Percentiles rank a stretch among this genome's conserved stretches.
Conservation (phyloP, 2,113 vertebrate genomes). For the Platysternon megacephalum region DNA sequence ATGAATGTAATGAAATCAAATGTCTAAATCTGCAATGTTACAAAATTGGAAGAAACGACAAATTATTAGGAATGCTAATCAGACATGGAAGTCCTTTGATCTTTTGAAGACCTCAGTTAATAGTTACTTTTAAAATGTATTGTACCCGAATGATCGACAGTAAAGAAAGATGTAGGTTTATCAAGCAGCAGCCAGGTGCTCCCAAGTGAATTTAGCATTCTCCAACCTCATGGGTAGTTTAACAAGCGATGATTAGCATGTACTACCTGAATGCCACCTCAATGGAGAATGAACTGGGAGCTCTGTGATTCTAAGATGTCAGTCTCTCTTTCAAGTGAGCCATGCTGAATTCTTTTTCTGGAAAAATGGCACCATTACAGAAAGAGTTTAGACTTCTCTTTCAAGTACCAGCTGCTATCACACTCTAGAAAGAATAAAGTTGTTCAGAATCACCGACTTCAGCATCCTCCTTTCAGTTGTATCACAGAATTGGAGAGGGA, state of each 20-base stretch:
- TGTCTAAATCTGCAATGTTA: slow-evolving; percentile 42
- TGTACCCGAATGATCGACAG: slow-evolving; percentile 62
- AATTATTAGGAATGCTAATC: slow-evolving; percentile 68
- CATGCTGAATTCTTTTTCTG: not conserved
- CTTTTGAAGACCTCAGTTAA: slow-evolving; percentile 73
- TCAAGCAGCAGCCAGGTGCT: slow-evolving; percentile 60
- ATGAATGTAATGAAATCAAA: slow-evolving; percentile 59
- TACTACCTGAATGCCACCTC: slow-evolving; percentile 46
- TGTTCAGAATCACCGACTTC: not conserved
- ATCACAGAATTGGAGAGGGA: not conserved
- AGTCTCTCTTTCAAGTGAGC: not conserved
- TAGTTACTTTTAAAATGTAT: slow-evolving; percentile 73
- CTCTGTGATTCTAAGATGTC: not conserved
- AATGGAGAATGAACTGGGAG: slow-evolving; percentile 51
- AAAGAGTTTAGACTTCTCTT: not conserved
- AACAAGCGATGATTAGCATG: not conserved
- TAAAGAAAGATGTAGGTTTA: slow-evolving; percentile 59
- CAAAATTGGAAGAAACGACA: slow-evolving; percentile 28
- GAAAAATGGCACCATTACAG: not conserved
- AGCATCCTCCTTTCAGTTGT: not conserved
- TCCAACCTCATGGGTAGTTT: slow-evolving; percentile 36
- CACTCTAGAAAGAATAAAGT: not conserved
- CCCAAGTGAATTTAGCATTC: slow-evolving; percentile 42
- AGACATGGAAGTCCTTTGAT: slow-evolving; percentile 71
- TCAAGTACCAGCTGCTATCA: not conserved